Evolutionary conservation across 2,113 vertebrate species (phyloP).

Genomic region (Siniperca knerii): DNA sequence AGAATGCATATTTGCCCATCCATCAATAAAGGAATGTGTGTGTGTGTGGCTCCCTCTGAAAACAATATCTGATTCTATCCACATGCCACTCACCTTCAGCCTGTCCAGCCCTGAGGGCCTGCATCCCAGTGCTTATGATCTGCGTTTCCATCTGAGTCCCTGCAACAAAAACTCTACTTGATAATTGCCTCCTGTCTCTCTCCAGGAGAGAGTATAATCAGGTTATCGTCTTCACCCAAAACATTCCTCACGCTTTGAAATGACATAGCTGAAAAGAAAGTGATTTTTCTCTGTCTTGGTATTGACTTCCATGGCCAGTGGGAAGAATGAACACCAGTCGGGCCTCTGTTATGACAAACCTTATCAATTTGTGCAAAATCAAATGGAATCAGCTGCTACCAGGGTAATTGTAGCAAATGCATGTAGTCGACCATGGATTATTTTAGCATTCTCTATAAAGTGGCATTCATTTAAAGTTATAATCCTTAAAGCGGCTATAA

Average conservation of each 20-base stretch:
- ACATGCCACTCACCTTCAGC: conserved; percentile 79
- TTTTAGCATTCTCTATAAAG: too few species aligned
- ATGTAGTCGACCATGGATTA: background rate
- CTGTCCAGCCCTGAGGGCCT: conserved; percentile 53
- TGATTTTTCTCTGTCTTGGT: conserved; percentile 40
- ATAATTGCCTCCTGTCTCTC: conserved; percentile 75
- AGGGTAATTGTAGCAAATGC: background rate
- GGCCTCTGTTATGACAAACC: conserved; percentile 11
- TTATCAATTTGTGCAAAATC: conserved; percentile 25
- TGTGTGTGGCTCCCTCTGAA: conserved; percentile 66
- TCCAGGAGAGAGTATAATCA: conserved; percentile 69
- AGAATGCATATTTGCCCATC: conserved; percentile 82
- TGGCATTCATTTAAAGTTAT: background rate
- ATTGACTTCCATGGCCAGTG: conserved; percentile 20
- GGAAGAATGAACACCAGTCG: conserved; percentile 16
- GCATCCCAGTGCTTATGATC: conserved; percentile 63
- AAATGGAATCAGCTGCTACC: background rate
- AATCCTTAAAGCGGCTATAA: background rate
- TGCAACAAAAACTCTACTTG: conserved; percentile 56
- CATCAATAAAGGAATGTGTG: conserved; percentile 78
- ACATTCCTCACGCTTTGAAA: conserved; percentile 70
- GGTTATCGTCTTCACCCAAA: conserved; percentile 75
- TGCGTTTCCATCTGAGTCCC: conserved; percentile 52
- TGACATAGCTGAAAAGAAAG: conserved; percentile 51
- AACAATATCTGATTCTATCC: conserved; percentile 81